Conservation (phyloP, 2,113 vertebrate species). For the Nibea coibor region DNA sequence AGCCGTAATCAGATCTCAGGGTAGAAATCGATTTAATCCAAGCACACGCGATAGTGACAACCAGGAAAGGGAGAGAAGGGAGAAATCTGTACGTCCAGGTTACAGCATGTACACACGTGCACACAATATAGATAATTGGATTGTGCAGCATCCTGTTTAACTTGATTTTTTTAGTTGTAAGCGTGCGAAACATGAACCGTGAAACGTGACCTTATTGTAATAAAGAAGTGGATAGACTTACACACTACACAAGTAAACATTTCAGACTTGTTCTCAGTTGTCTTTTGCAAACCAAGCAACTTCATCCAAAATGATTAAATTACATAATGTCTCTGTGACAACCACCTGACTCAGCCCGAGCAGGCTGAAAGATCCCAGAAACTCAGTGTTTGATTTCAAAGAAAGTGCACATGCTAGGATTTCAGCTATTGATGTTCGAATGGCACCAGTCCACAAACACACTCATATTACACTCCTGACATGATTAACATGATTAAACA, state of each 20-base stretch:
- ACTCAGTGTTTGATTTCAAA: slow-evolving; percentile 44
- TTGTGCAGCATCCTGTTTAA: not conserved
- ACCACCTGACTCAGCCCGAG: slow-evolving; percentile 29
- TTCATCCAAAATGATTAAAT: slow-evolving; percentile 14
- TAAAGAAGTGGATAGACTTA: not conserved
- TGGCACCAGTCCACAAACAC: slow-evolving; percentile 1
- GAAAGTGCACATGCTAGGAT: slow-evolving; percentile 28
- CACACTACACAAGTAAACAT: not conserved
- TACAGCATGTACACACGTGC: not conserved
- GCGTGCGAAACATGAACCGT: not conserved
- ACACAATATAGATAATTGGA: not conserved
- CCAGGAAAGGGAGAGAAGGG: not conserved
- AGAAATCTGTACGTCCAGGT: not conserved
- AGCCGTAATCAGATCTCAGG: slow-evolving; percentile 43
- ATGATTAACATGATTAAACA: not conserved
- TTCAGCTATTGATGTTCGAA: slow-evolving; percentile 34
- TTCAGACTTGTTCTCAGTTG: not conserved
- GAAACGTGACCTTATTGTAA: not conserved
- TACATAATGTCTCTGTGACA: not conserved
- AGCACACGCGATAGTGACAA: not conserved
- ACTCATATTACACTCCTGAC: not conserved
- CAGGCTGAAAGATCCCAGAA: slow-evolving; percentile 5
- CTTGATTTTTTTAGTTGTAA: not conserved
- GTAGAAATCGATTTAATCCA: slow-evolving; percentile 26
- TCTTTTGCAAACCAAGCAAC: slow-evolving; percentile 22